Evolutionary conservation across 2,888 invertebrate genomes (phyloP), one percentile per base, ranked within the genome.

Genomic region (Julus scandinavius): DNA sequence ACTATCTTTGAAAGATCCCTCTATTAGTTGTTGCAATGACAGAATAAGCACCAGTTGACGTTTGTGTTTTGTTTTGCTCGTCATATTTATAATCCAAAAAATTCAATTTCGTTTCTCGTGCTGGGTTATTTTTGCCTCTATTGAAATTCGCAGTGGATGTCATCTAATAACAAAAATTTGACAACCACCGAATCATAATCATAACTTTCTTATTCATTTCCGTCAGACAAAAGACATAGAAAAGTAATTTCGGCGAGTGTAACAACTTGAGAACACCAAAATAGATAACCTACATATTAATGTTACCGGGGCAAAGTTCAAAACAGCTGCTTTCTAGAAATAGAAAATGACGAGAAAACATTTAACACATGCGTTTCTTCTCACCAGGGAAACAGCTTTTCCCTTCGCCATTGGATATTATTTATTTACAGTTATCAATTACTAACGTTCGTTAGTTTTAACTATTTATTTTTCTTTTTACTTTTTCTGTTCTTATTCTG

Each of bases 271-370:
- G 38, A 38, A 80, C 38, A 80, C 38, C 11, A 80, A 80, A 80
- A 80, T 80, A 80, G 80, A 38, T 80, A 80, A 80, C 80, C 80
- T 80, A 80, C 15, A 80, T 40, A 80, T 80, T 80, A 80, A 80
- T 15, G 80, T 80, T 80, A 38, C 38, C 11, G 38, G 38, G 40
- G 38, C 80, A 80, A 80, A 80, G 38, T 80, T 80, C 80, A 80
- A 80, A 80, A 29, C 38, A 80, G 38, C 80, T 80, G 38, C 13
- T 80, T 80, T 38, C 80, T 11, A 40, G 80, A 38, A 80, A 80
- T 80, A 80, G 38, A 80, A 72, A 63, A 63, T n/a, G 20, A n/a
- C 29, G 13, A 80, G 17, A 80, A 80, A 13, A 80, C 38, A 80
- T 80, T 80, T 80, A 80, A 80, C 80, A 80, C 80, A 38, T 80